Percentiles rank a stretch among this genome's conserved stretches.
Conservation (phyloP, 2,797 vertebrate genomes). For the Tokudaia muenninki region DNA sequence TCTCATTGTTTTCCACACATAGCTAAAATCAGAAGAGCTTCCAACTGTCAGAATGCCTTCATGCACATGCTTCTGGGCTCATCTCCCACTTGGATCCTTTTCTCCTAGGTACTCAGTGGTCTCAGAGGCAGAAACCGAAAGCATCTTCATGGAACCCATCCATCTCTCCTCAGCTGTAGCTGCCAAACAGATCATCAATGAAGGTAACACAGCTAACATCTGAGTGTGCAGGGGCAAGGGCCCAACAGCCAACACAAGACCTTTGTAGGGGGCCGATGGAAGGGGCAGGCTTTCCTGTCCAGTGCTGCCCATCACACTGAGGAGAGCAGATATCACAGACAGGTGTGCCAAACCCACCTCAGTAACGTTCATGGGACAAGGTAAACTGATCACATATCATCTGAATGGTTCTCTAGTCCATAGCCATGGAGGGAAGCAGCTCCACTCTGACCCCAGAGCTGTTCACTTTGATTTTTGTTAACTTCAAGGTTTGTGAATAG, state of each 20-base stretch:
- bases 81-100: background rate
- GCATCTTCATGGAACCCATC: constrained; percentile 98
- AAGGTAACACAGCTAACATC: constrained; percentile 89
- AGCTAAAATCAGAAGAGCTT: background rate
- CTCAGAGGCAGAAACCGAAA: constrained; percentile 94
- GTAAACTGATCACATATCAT: background rate
- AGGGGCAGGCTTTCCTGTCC: background rate
- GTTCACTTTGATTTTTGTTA: background rate
- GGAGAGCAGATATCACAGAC: background rate
- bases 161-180: constrained; percentile 96
- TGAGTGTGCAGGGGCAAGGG: background rate
- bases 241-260: background rate
- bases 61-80: fast-evolving
- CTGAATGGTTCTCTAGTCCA: background rate
- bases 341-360: background rate
- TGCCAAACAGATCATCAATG: constrained; percentile 96
- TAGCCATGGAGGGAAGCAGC: background rate
- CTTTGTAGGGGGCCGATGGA: fast-evolving
- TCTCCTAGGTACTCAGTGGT: constrained; percentile 91
- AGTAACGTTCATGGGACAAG: background rate
- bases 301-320: background rate
- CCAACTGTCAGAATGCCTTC: background rate
- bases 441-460: too few species aligned
- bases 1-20: fast-evolving
- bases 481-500: background rate